Percentiles rank a stretch among this genome's conserved stretches.
Evolutionary conservation across 2,797 vertebrate species (phyloP).

Genomic region (Iguana delicatissima): DNA sequence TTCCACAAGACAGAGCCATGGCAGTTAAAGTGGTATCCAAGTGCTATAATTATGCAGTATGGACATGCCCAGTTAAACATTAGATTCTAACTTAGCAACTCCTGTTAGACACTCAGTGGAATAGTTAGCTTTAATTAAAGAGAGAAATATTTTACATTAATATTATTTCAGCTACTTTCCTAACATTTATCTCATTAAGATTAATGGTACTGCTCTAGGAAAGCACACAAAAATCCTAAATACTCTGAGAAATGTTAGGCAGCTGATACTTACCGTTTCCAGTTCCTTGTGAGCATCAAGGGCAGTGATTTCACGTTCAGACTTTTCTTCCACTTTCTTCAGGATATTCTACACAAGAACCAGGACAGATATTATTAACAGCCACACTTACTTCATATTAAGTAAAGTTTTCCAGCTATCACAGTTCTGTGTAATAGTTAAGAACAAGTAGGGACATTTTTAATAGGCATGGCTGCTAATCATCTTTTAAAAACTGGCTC

Average conservation of each 20-base stretch:
- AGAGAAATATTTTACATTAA: not conserved
- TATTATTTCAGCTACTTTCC: not conserved
- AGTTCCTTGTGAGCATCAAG: conserved; percentile 91
- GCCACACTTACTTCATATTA: conserved; percentile 7
- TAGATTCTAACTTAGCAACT: conserved; percentile 14
- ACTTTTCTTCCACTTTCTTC: conserved; percentile 92
- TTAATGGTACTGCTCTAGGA: conserved; percentile 6
- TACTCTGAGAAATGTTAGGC: not conserved
- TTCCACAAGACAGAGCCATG: no score
- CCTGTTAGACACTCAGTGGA: not conserved
- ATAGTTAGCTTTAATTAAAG: not conserved
- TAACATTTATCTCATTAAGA: not conserved
- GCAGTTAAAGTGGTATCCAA: no score
- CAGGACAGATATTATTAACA: conserved; percentile 45
- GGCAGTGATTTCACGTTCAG: conserved; percentile 88
- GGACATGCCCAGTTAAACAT: no score
- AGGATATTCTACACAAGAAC: conserved; percentile 89
- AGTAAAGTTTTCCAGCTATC: conserved; percentile 11
- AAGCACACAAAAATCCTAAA: conserved; percentile 4
- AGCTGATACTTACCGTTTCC: conserved; percentile 85
- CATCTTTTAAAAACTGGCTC: conserved; percentile 36
- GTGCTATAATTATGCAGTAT: no score
- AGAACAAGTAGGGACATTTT: conserved; percentile 26
- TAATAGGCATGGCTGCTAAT: not conserved
- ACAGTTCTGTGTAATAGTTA: conserved; percentile 42